Evolutionary conservation across 2,888 invertebrate species (phyloP).

Genomic region (Arrhopalites spinosus): DNA sequence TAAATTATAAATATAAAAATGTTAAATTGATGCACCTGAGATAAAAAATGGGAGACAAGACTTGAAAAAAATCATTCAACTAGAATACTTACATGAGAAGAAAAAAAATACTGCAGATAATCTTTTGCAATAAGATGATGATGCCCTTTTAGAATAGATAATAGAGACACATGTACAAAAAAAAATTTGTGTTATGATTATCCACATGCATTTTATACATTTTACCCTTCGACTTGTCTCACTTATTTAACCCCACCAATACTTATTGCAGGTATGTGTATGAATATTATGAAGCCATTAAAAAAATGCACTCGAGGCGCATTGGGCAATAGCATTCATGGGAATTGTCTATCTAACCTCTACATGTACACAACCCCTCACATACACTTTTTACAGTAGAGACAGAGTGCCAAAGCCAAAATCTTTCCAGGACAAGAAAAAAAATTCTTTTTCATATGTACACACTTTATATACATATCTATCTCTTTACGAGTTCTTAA

Average conservation of each 20-base stretch:
- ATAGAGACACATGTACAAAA: no score
- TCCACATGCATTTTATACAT: background rate
- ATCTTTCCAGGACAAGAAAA: background rate
- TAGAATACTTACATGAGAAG: no score
- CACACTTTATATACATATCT: no score
- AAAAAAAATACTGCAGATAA: no score
- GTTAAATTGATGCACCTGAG: no score
- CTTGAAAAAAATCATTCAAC: no score
- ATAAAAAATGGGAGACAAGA: no score
- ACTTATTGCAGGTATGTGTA: background rate
- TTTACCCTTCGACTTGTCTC: background rate
- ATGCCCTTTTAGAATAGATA: no score
- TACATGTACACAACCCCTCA: no score
- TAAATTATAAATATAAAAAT: no score
- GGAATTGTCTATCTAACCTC: background rate
- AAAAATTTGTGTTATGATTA: background rate
- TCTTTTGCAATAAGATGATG: no score
- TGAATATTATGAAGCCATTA: conserved; percentile 9
- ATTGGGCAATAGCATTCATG: conserved; percentile 33
- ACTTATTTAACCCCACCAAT: background rate
- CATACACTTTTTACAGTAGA: background rate
- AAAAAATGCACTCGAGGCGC: conserved; percentile 38
- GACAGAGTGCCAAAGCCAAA: background rate
- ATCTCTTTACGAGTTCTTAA: no score
- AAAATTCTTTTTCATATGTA: background rate